Evolutionary conservation across 1,140 invertebrate genomes (phyloP).

Genomic region (Sinonovacula constricta): DNA sequence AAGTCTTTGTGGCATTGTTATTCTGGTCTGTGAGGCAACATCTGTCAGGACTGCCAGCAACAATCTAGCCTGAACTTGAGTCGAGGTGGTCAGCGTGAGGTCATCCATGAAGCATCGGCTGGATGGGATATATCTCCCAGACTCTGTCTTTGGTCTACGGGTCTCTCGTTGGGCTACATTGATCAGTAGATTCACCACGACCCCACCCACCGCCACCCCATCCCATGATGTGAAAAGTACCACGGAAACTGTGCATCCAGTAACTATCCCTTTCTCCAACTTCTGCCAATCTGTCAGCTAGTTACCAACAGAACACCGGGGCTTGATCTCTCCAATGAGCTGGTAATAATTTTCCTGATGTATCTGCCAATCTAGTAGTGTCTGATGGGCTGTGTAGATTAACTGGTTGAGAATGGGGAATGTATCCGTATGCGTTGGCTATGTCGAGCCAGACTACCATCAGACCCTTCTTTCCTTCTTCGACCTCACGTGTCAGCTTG

Average conservation of each 20-base stretch:
- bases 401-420: constrained; percentile 9
- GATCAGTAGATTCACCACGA: constrained; percentile 15
- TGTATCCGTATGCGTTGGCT: background rate
- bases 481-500: constrained; percentile 8
- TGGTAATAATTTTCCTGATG: constrained; percentile 13
- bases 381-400: constrained; percentile 31
- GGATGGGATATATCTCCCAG: background rate
- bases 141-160: background rate
- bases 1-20: constrained; percentile 12
- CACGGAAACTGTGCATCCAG: background rate
- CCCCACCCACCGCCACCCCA: too few species aligned
- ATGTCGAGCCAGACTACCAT: constrained; percentile 44
- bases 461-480: constrained; percentile 13
- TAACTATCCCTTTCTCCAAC: background rate
- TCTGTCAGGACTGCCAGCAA: background rate
- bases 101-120: constrained; percentile 21
- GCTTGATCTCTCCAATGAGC: background rate
- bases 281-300: background rate
- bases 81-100: constrained; percentile 11
- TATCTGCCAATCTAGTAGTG: constrained; percentile 9
- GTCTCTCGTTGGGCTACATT: background rate
- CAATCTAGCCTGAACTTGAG: background rate
- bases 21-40: constrained; percentile 4
- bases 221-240: background rate
- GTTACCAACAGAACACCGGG: background rate